A percentile compares a stretch with the other conserved stretches of the same genome.
phyloP scores from a whole-genome alignment of 2,113 vertebrate genomes.

The Spheniscus mendiculus region DNA sequence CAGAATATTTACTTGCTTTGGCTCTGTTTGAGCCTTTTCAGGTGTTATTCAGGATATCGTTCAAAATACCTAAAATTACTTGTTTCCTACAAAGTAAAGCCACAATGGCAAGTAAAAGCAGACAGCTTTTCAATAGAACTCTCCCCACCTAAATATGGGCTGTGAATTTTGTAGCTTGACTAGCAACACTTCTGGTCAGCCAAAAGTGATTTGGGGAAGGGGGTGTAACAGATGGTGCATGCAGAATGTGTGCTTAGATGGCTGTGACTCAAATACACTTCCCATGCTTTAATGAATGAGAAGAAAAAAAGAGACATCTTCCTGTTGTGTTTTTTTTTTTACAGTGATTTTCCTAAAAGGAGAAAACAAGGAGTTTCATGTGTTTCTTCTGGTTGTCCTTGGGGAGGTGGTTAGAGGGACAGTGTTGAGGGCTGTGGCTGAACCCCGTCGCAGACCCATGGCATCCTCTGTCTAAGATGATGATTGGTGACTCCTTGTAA shows the following conservation, averaged over 20 bases:
- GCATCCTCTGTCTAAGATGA: background rate
- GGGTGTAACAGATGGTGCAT: background rate
- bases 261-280: background rate
- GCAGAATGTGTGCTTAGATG: background rate
- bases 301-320: slow-evolving; percentile 55
- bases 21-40: background rate
- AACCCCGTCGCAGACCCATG: background rate
- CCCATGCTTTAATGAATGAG: slow-evolving; percentile 52
- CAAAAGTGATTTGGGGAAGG: background rate
- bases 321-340: slow-evolving; percentile 39
- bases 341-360: slow-evolving; percentile 28
- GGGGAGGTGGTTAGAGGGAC: background rate
- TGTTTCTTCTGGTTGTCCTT: background rate
- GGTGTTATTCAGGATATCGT: background rate
- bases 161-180: background rate
- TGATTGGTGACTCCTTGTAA: background rate
- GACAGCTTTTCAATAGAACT: background rate
- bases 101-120: background rate
- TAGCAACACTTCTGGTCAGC: background rate
- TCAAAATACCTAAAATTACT: background rate
- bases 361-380: background rate
- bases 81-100: background rate
- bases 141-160: background rate
- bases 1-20: background rate
- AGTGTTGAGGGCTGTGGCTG: background rate